phyloP scores from a whole-genome alignment of 2,888 invertebrate species.

The Balanococcus diminutus region DNA sequence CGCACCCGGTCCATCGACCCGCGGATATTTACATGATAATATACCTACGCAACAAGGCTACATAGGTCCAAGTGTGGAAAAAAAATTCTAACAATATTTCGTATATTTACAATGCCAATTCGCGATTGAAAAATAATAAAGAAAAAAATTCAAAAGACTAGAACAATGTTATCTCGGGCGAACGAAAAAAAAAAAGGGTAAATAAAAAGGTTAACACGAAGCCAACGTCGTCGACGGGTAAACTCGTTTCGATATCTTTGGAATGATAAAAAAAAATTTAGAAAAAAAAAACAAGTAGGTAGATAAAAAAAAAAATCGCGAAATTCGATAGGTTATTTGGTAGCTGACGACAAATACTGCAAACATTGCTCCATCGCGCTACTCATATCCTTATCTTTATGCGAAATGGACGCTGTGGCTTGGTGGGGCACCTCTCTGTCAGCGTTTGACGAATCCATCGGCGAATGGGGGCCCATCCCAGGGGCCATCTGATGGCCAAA shows the following conservation, averaged over 20 bases:
- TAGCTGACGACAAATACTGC: constrained; percentile 53
- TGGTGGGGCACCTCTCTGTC: constrained; percentile 47
- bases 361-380: constrained; percentile 56
- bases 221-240: not conserved
- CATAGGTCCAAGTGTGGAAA: not conserved
- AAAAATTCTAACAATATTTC: not conserved
- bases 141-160: constrained; percentile 7
- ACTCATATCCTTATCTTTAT: constrained; percentile 53
- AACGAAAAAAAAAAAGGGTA: not conserved
- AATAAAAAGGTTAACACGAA: not conserved
- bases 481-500: not conserved
- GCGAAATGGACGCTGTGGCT: constrained; percentile 50
- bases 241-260: constrained; percentile 29
- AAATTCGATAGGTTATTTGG: not conserved
- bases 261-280: constrained; percentile 2
- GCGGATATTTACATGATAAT: not conserved
- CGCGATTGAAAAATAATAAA: not conserved
- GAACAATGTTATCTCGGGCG: not conserved
- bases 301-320: not conserved
- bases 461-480: constrained; percentile 11
- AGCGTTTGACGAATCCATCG: constrained; percentile 18
- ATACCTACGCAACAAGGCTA: not conserved
- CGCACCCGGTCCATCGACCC: not conserved
- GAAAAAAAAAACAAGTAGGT: not conserved
- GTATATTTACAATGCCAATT: constrained; percentile 14